These are phyloP conservation scores for Acrocephalus arundinaceus DNA, from an alignment of 2,113 vertebrate genomes.

Conservation along the genomic window DNA sequence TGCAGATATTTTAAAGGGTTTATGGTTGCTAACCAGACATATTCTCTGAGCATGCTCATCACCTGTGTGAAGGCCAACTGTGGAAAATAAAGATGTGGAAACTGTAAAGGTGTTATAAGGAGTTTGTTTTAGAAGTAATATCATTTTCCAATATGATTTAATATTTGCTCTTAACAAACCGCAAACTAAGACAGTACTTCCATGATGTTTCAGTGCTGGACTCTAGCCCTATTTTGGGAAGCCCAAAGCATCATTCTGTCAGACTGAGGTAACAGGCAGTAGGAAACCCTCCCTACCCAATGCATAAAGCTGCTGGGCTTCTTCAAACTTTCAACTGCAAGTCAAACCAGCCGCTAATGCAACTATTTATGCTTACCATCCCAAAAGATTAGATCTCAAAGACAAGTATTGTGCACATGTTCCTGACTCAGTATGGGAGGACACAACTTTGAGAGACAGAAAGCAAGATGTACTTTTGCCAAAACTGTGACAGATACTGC, in stretches of 20 bases:
- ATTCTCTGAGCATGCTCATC: background rate
- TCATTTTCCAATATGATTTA: background rate
- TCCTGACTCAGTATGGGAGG: background rate
- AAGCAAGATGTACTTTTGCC: background rate
- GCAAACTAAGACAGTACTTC: background rate
- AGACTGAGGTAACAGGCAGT: background rate
- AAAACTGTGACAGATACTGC: background rate
- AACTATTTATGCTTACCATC: background rate
- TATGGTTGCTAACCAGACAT: background rate
- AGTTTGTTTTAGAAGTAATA: background rate
- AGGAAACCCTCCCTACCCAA: background rate
- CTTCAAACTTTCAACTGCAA: background rate
- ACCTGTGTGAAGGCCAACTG: background rate
- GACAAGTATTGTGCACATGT: background rate
- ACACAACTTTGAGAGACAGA: background rate
- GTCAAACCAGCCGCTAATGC: background rate
- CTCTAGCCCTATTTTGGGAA: background rate
- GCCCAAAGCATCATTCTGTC: background rate
- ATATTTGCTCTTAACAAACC: background rate
- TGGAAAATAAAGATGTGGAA: background rate
- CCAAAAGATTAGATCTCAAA: background rate
- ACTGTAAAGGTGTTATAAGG: background rate
- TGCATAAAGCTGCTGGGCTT: background rate
- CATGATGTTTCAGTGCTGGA: background rate
- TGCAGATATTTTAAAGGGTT: conserved; percentile 50